phyloP scores from a whole-genome alignment of 2,113 vertebrate genomes.

The Vulpes ferrilata region DNA sequence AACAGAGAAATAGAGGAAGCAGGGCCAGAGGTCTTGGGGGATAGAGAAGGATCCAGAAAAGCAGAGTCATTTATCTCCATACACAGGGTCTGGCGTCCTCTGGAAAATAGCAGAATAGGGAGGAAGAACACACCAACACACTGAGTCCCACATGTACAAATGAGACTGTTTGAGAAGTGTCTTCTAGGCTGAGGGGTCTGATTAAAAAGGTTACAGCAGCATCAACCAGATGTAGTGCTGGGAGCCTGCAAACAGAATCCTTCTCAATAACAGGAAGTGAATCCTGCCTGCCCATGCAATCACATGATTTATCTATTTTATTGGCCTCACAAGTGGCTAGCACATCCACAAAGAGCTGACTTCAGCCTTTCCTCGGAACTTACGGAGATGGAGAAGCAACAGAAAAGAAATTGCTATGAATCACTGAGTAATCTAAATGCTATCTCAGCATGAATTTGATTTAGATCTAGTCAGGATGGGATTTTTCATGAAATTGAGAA shows the following conservation, averaged over 20 bases:
- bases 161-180: neutral
- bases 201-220: conserved; percentile 45
- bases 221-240: neutral
- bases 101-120: neutral
- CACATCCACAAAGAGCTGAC: conserved; percentile 65
- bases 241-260: neutral
- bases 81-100: neutral
- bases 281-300: conserved; percentile 14
- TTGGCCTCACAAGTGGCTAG: neutral
- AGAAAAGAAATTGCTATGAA: neutral
- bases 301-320: conserved; percentile 54
- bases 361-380: conserved; percentile 35
- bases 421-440: conserved; percentile 19
- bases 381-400: conserved; percentile 40
- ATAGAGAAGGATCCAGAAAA: neutral
- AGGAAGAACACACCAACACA: neutral
- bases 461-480: neutral
- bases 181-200: neutral
- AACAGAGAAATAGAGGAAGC: neutral
- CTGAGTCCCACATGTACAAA: neutral
- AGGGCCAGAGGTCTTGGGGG: neutral
- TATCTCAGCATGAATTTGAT: neutral
- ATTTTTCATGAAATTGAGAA: conserved; percentile 7
- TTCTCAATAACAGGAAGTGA: conserved; percentile 51
- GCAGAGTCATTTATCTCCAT: neutral